phyloP scores from a whole-genome alignment of 2,113 vertebrate species.

The Semicossyphus pulcher region DNA sequence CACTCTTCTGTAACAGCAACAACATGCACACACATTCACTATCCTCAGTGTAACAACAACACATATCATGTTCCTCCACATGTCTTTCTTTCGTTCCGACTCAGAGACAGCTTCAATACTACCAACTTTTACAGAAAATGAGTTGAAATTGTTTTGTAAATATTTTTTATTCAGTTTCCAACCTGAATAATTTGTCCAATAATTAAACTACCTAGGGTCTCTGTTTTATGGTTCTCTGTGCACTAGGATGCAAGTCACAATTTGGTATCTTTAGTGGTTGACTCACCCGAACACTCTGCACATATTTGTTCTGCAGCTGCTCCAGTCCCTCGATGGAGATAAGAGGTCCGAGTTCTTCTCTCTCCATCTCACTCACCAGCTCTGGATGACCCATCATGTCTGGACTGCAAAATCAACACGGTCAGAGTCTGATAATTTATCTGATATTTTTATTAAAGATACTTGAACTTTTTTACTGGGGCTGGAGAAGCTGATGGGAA shows the following conservation, averaged over 20 bases:
- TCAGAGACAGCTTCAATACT: no score
- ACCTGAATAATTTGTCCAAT: background rate
- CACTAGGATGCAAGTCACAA: background rate
- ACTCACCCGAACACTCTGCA: constrained; percentile 89
- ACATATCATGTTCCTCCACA: background rate
- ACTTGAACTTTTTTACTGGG: background rate
- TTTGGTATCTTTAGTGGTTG: background rate
- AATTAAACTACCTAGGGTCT: background rate
- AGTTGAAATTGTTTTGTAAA: background rate
- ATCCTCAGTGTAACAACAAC: background rate
- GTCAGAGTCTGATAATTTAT: constrained; percentile 21
- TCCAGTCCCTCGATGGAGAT: constrained; percentile 89
- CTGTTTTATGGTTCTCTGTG: background rate
- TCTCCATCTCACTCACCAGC: constrained; percentile 86
- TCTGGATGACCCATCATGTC: constrained; percentile 94
- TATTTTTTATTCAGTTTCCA: background rate
- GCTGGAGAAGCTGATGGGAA: no score
- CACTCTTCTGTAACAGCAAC: constrained; percentile 75
- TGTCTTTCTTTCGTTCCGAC: background rate
- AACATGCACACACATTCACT: background rate
- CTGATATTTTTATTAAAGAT: no score
- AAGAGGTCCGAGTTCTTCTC: constrained; percentile 86
- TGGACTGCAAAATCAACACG: constrained; percentile 77
- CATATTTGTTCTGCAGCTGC: constrained; percentile 90
- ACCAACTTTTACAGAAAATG: background rate